A percentile compares a stretch with the other conserved stretches of the same genome.
Conservation (phyloP, 2,888 invertebrate genomes). For the Cheilosia soror region DNA sequence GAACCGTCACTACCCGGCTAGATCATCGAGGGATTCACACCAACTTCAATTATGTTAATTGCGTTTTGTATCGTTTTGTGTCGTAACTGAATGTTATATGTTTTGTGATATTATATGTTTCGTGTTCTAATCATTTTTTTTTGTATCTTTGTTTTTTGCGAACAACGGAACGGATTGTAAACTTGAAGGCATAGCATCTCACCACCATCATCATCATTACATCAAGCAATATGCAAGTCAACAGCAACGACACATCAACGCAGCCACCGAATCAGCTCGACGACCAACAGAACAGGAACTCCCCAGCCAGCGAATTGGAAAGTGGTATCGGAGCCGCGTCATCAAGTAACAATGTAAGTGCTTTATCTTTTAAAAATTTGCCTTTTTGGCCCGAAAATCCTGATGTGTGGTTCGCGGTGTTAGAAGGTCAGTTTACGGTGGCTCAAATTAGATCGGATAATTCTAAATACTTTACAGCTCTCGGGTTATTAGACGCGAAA, state of each 20-base stretch:
- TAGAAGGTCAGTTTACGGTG: slow-evolving; percentile 14
- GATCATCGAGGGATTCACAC: no score
- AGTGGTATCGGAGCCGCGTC: not conserved
- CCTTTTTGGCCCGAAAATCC: slow-evolving; percentile 21
- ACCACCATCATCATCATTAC: not conserved
- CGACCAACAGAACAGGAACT: not conserved
- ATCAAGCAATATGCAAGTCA: not conserved
- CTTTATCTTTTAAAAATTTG: slow-evolving; percentile 24
- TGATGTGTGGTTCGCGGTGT: slow-evolving; percentile 17
- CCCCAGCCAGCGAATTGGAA: not conserved
- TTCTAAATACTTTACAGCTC: not conserved
- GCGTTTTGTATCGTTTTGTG: no score
- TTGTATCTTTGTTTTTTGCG: no score
- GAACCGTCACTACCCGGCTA: no score
- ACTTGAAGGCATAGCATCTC: not conserved
- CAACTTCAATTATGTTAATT: no score
- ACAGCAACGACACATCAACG: not conserved
- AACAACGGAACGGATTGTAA: not conserved
- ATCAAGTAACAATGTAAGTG: not conserved
- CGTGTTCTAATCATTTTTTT: no score
- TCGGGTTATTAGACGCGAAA: not conserved
- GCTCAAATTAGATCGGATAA: slow-evolving; percentile 18
- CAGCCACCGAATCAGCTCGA: no score
- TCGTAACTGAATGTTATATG: no score
- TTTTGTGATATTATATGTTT: no score